These are phyloP conservation scores for Odontocerum albicorne DNA, from an alignment of 2,888 invertebrate genomes.

Conservation along the genomic window DNA sequence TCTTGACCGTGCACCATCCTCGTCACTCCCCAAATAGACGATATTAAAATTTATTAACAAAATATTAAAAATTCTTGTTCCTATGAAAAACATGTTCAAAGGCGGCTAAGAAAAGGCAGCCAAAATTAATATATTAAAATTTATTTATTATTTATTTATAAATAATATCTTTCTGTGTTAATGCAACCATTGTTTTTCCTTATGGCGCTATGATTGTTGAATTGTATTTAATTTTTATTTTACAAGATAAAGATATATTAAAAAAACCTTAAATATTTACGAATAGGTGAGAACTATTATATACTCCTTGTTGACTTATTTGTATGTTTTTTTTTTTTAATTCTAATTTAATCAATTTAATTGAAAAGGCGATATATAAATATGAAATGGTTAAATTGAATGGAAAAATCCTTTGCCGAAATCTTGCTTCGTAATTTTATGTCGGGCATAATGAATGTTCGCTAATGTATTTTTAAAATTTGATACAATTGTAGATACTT, in stretches of 20 bases:
- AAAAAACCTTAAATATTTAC: constrained; percentile 22
- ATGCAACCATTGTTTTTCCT: constrained; percentile 16
- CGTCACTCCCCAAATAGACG: too few relatives aligned
- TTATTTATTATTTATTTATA: constrained; percentile 26
- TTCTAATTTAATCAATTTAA: background rate
- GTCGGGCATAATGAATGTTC: constrained; percentile 3
- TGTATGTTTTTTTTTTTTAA: constrained; percentile 23
- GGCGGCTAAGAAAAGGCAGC: background rate
- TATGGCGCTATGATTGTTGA: constrained; percentile 27
- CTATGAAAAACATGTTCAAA: constrained; percentile 2
- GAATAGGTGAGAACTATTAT: constrained; percentile 39
- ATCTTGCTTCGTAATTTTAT: constrained; percentile 22
- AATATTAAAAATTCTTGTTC: constrained; percentile 13
- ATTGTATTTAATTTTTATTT: constrained; percentile 39
- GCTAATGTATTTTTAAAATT: constrained; percentile 11
- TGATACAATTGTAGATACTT: constrained; percentile 14
- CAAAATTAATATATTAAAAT: constrained; percentile 5
- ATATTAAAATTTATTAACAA: background rate
- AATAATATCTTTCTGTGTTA: constrained; percentile 16
- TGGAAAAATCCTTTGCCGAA: constrained; percentile 17
- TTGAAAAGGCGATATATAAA: background rate
- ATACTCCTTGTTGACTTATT: constrained; percentile 35
- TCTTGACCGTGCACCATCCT: too few relatives aligned
- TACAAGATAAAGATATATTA: constrained; percentile 36
- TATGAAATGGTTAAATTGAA: background rate